Evolutionary conservation across 2,113 vertebrate genomes (phyloP).

Genomic region (Leptobrachium leishanense): DNA sequence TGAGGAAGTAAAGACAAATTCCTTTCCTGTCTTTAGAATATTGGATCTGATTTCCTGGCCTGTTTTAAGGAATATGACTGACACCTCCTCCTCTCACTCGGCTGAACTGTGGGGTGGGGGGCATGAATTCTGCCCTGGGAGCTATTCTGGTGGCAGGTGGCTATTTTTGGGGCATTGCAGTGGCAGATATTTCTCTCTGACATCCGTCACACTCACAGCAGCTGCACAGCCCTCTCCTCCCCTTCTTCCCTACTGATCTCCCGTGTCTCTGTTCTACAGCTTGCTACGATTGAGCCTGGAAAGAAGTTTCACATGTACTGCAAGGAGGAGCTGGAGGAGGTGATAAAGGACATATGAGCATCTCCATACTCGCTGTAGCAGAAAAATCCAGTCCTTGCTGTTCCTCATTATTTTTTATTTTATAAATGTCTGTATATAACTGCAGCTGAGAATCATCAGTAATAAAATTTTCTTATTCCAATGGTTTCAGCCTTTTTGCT

Average conservation of each 20-base stretch:
- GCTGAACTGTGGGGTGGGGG: not conserved
- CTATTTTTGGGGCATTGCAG: slow-evolving; percentile 47
- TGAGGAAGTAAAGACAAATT: slow-evolving; percentile 26
- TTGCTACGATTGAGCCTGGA: slow-evolving; percentile 90
- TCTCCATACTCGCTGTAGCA: not conserved
- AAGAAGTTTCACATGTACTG: slow-evolving; percentile 98
- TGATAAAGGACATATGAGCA: slow-evolving; percentile 94
- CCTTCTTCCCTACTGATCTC: slow-evolving; percentile 14
- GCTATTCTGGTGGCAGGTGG: slow-evolving; percentile 37
- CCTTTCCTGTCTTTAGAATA: slow-evolving; percentile 2
- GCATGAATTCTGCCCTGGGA: not conserved
- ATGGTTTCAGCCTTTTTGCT: not conserved
- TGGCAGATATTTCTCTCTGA: slow-evolving; percentile 35
- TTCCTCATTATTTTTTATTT: slow-evolving; percentile 60
- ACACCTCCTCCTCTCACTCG: not conserved
- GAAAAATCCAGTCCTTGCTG: not conserved
- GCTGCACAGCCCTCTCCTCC: slow-evolving; percentile 27
- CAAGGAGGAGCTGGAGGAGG: slow-evolving; percentile 96
- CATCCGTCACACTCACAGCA: slow-evolving; percentile 39
- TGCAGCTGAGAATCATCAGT: slow-evolving; percentile 59
- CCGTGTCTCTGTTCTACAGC: slow-evolving; percentile 61
- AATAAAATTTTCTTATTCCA: slow-evolving; percentile 65
- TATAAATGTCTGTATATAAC: slow-evolving; percentile 68
- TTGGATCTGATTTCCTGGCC: slow-evolving; percentile 1
- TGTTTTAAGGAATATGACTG: not conserved